Evolutionary conservation across 1,140 invertebrate genomes (phyloP).

Genomic region (Macrotrachela quadricornifera): DNA sequence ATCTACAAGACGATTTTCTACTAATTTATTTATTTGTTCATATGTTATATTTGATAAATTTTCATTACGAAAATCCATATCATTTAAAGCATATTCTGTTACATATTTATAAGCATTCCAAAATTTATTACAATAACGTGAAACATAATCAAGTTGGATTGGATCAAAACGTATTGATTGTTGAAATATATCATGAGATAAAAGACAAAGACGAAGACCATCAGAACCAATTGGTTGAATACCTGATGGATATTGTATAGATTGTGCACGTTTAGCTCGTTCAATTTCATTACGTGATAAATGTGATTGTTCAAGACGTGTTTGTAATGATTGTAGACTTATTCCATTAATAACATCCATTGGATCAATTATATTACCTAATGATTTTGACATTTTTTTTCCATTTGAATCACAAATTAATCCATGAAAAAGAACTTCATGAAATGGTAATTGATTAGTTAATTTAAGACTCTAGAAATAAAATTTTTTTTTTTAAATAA

Average conservation of each 20-base stretch:
- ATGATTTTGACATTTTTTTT: conserved; percentile 93
- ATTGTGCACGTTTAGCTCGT: conserved; percentile 48
- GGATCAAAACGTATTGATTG: conserved; percentile 34
- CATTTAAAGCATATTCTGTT: too few relatives aligned
- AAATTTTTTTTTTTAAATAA: conserved; percentile 71
- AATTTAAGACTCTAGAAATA: conserved; percentile 20
- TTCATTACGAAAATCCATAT: not conserved
- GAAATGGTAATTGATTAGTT: conserved; percentile 14
- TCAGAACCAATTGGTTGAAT: conserved; percentile 98
- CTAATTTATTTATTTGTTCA: conserved; percentile 45
- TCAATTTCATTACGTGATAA: conserved; percentile 67
- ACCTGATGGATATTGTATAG: conserved; percentile 79
- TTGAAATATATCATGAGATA: conserved; percentile 76
- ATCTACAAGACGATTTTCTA: conserved; percentile 57
- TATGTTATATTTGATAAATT: conserved; percentile 2
- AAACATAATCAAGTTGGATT: conserved; percentile 31
- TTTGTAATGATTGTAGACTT: conserved; percentile 38
- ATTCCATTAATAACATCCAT: conserved; percentile 84
- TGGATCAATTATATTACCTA: conserved; percentile 39
- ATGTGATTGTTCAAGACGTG: conserved; percentile 33
- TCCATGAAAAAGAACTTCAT: conserved; percentile 72
- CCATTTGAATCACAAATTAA: conserved; percentile 93
- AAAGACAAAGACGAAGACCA: conserved; percentile 79
- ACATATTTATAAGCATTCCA: conserved; percentile 90
- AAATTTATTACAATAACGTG: conserved; percentile 64